Evolutionary conservation across 2,113 vertebrate species (phyloP).

Genomic region (Oplegnathus fasciatus): DNA sequence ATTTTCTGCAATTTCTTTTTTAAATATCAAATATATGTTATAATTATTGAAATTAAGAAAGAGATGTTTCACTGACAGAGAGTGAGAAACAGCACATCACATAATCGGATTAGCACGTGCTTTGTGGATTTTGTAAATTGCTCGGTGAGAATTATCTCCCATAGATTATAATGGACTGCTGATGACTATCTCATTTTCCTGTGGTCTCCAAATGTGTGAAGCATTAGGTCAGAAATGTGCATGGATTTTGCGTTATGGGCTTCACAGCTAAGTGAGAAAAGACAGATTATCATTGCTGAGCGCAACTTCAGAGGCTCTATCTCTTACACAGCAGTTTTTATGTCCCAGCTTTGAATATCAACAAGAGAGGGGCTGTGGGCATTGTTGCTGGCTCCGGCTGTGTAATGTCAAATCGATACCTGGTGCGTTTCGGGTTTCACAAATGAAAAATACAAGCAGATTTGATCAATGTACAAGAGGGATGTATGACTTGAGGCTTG

Average conservation of each 20-base stretch:
- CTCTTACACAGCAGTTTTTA: constrained; percentile 49
- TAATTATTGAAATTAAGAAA: background rate
- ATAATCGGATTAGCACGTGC: constrained; percentile 1
- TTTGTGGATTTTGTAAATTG: constrained; percentile 36
- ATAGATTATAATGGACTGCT: constrained; percentile 29
- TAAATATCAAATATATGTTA: background rate
- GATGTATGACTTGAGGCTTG: constrained; percentile 73
- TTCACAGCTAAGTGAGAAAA: constrained; percentile 53
- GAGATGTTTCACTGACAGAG: constrained; percentile 4
- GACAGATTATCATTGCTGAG: constrained; percentile 65
- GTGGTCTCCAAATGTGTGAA: constrained; percentile 36
- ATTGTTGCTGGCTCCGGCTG: constrained; percentile 56
- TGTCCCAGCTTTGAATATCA: constrained; percentile 72
- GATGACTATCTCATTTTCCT: constrained; percentile 35
- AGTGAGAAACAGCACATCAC: background rate
- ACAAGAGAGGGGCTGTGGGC: constrained; percentile 43
- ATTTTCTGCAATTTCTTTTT: background rate
- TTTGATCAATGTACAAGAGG: constrained; percentile 79
- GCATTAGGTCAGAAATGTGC: constrained; percentile 1
- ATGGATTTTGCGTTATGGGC: constrained; percentile 31
- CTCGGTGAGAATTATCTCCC: background rate
- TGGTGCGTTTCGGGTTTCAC: constrained; percentile 65
- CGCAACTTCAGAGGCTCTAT: constrained; percentile 44
- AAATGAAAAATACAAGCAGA: constrained; percentile 80
- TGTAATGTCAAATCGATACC: constrained; percentile 79